These are phyloP conservation scores for Porites divaricata DNA, from an alignment of 92 coral and sea anemone species.

Conservation along the genomic window DNA sequence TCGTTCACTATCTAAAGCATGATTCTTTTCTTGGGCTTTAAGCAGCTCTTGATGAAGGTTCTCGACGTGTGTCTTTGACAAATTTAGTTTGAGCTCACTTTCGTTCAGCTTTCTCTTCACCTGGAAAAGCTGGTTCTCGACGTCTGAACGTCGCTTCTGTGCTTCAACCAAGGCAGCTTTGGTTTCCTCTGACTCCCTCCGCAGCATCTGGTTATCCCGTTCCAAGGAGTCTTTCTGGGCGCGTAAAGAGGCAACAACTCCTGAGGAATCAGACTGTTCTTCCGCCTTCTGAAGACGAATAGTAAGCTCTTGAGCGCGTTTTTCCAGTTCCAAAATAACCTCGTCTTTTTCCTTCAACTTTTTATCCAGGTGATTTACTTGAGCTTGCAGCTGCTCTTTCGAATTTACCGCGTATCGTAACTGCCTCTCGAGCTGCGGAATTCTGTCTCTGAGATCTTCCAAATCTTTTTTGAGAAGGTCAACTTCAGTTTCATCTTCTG, in stretches of 20 bases:
- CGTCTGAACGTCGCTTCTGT: constrained; percentile 80
- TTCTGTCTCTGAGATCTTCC: constrained; percentile 77
- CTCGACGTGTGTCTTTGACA: constrained; percentile 77
- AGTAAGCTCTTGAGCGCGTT: constrained; percentile 78
- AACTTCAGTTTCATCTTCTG: constrained; percentile 78
- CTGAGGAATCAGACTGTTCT: constrained; percentile 90
- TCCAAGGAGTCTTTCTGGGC: constrained; percentile 85
- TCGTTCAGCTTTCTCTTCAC: constrained; percentile 78
- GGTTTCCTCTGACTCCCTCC: constrained; percentile 75
- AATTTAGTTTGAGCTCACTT: constrained; percentile 67
- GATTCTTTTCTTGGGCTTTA: constrained; percentile 81
- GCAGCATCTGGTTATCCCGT: constrained; percentile 91
- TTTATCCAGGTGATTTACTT: constrained; percentile 66
- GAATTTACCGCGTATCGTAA: constrained; percentile 71
- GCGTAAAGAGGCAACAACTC: constrained; percentile 83
- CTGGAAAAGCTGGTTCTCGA: constrained; percentile 80
- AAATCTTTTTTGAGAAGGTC: constrained; percentile 79
- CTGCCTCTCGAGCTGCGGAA: constrained; percentile 81
- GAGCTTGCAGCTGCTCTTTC: constrained; percentile 75
- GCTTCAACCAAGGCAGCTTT: constrained; percentile 68
- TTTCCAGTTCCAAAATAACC: constrained; percentile 81
- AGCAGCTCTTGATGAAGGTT: constrained; percentile 87
- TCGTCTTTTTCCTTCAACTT: constrained; percentile 81
- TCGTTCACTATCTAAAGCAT: constrained; percentile 81
- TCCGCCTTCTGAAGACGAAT: constrained; percentile 74